A percentile compares a stretch with the other conserved stretches of the same genome.
Evolutionary conservation across 1,140 invertebrate species (phyloP).

Genomic region (Pygmarrhopalites habei): DNA sequence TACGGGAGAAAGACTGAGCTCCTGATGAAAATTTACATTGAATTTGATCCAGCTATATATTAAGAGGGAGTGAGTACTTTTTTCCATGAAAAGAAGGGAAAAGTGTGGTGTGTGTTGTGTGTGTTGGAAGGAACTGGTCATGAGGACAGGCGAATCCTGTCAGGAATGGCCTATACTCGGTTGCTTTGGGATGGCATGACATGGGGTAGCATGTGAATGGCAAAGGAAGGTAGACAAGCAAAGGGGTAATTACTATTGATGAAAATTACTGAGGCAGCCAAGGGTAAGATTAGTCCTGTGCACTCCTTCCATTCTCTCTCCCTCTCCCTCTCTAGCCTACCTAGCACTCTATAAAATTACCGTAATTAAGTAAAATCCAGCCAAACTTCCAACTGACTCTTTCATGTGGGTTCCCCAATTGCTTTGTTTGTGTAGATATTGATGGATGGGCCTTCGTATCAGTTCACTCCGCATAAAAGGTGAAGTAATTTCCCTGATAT

Average conservation of each 20-base stretch:
- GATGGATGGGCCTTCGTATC: too few species aligned
- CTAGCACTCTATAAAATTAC: conserved; percentile 37
- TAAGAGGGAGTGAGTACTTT: too few species aligned
- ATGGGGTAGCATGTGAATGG: too few species aligned
- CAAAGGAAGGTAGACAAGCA: conserved; percentile 1
- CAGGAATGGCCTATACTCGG: too few species aligned
- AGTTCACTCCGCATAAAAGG: background rate
- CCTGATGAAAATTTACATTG: too few species aligned
- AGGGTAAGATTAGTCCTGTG: conserved; percentile 1
- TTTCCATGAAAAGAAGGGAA: too few species aligned
- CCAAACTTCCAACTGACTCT: background rate
- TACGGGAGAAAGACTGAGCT: too few species aligned
- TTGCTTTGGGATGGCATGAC: too few species aligned
- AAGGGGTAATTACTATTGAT: conserved; percentile 20
- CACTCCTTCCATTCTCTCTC: background rate
- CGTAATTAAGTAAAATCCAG: conserved; percentile 33
- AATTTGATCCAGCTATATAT: too few species aligned
- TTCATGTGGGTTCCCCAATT: conserved; percentile 4
- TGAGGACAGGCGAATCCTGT: too few species aligned
- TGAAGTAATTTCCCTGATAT: background rate
- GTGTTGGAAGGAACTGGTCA: too few species aligned
- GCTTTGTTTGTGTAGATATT: background rate
- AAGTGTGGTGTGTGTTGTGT: too few species aligned
- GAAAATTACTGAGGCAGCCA: conserved; percentile 14
- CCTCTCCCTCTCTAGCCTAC: background rate